Evolutionary conservation across 2,113 vertebrate species (phyloP).

Genomic region (Melanerpes aurifrons): DNA sequence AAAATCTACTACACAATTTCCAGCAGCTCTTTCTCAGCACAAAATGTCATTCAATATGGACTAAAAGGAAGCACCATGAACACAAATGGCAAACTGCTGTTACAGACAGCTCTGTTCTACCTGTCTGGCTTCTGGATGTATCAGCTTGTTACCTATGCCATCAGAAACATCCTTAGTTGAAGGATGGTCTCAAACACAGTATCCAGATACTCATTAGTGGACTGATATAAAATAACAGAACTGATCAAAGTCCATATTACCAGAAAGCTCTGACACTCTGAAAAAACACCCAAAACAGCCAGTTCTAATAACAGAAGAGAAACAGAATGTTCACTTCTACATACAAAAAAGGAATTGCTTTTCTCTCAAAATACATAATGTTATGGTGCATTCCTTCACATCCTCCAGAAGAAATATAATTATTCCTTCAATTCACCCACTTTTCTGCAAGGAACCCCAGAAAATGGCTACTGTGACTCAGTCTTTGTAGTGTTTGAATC

Average conservation of each 20-base stretch:
- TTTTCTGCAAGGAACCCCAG: not conserved
- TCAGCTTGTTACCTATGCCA: not conserved
- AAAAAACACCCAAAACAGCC: not conserved
- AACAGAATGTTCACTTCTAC: not conserved
- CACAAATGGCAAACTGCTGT: not conserved
- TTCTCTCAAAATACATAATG: not conserved
- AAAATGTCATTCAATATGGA: not conserved
- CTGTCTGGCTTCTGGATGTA: not conserved
- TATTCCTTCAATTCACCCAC: not conserved
- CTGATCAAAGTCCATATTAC: not conserved
- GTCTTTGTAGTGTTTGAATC: not conserved
- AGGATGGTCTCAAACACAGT: not conserved
- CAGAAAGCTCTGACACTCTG: not conserved
- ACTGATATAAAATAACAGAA: not conserved
- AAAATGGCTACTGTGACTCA: not conserved
- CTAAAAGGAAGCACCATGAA: not conserved
- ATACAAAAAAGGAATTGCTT: not conserved
- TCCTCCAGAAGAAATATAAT: not conserved
- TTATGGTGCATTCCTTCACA: not conserved
- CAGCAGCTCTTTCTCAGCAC: conserved; percentile 53
- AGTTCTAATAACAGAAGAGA: not conserved
- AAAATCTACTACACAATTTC: conserved; percentile 17
- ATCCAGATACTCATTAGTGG: not conserved
- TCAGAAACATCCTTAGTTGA: not conserved
- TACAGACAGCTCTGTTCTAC: not conserved